Percentiles rank a stretch among this genome's conserved stretches.
Evolutionary conservation across 2,888 invertebrate species (phyloP).

Genomic region (Cremastinae sp.): DNA sequence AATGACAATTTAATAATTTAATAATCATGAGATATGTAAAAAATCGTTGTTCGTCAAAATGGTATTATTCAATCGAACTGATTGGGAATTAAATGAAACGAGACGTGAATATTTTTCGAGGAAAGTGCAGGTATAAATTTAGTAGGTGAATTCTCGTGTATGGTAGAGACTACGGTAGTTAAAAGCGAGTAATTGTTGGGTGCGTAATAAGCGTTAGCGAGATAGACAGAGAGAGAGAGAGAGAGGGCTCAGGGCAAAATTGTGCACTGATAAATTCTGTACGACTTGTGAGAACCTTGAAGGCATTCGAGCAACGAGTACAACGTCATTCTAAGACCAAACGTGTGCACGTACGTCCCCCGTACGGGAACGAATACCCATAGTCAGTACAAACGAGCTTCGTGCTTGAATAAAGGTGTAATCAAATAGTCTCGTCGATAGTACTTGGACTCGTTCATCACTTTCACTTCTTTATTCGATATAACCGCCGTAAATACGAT

Average conservation of each 20-base stretch:
- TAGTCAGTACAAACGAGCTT: too few species aligned
- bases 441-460: constrained; percentile 55
- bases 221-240: too few species aligned
- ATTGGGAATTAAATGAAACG: too few species aligned
- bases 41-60: too few species aligned
- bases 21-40: too few species aligned
- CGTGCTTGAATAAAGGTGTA: constrained; percentile 49
- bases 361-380: too few species aligned
- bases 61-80: too few species aligned
- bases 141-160: constrained; percentile 26
- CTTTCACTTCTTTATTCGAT: constrained; percentile 62
- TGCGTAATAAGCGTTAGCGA: constrained; percentile 58
- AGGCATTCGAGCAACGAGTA: constrained; percentile 33
- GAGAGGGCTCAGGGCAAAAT: constrained; percentile 50
- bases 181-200: constrained; percentile 61
- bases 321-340: constrained; percentile 17
- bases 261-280: constrained; percentile 33
- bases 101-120: too few species aligned
- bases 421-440: constrained; percentile 50
- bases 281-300: constrained; percentile 43
- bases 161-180: constrained; percentile 2
- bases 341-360: constrained; percentile 38
- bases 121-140: too few species aligned
- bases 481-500: constrained; percentile 58
- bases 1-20: too few species aligned